Conservation (phyloP, 2,113 vertebrate genomes). For the Channa argus region DNA sequence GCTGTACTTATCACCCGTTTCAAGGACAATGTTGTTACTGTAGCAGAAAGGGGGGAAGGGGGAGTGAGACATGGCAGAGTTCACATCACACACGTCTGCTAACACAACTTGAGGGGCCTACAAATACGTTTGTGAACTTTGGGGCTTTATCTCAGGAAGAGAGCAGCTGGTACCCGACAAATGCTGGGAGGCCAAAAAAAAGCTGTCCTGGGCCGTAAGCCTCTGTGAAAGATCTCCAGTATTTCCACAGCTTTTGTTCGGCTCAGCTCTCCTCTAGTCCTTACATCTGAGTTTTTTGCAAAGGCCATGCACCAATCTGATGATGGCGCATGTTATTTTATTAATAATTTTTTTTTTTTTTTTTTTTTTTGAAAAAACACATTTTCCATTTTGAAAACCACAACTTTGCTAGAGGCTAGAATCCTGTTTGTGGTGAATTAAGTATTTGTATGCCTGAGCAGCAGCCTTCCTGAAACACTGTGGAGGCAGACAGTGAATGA, state of each 20-base stretch:
- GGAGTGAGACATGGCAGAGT: slow-evolving; percentile 15
- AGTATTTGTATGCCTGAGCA: slow-evolving; percentile 6
- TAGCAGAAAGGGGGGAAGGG: slow-evolving; percentile 8
- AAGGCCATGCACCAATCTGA: slow-evolving; percentile 8
- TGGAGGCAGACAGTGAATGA: slow-evolving; percentile 44
- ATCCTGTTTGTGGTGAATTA: slow-evolving; percentile 15
- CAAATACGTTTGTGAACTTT: slow-evolving; percentile 17
- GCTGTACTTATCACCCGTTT: slow-evolving; percentile 88
- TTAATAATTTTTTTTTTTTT: too few relatives aligned
- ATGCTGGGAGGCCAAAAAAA: background rate
- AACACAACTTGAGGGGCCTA: slow-evolving; percentile 15
- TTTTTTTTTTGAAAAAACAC: background rate
- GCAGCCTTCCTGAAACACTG: slow-evolving; percentile 12
- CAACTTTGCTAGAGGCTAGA: slow-evolving; percentile 1
- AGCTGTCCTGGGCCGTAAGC: background rate
- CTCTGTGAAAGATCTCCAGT: slow-evolving; percentile 6
- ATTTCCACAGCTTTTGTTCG: slow-evolving; percentile 24
- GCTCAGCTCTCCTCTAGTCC: slow-evolving; percentile 22
- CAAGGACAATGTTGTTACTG: slow-evolving; percentile 89
- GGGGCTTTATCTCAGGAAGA: slow-evolving; percentile 15
- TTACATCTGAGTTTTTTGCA: slow-evolving; percentile 11
- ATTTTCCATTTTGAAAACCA: slow-evolving; percentile 7
- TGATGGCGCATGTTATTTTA: slow-evolving; percentile 2
- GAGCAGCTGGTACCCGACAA: slow-evolving; percentile 18
- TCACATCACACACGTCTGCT: slow-evolving; percentile 8